These are phyloP conservation scores for Alligator mississippiensis DNA, from an alignment of 2,113 vertebrate genomes.

Conservation along the genomic window DNA sequence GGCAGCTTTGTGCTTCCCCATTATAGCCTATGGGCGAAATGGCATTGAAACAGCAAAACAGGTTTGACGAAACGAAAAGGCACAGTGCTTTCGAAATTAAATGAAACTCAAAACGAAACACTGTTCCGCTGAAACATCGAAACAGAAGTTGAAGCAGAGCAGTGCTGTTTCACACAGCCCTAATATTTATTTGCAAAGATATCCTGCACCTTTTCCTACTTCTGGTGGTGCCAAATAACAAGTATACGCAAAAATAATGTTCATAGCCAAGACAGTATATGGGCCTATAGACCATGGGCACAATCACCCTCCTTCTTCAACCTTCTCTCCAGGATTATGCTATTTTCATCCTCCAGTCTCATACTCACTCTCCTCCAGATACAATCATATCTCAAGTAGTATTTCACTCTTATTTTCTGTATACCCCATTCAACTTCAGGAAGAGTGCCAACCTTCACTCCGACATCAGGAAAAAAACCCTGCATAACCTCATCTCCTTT, in stretches of 20 bases:
- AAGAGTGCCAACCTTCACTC: background rate
- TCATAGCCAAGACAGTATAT: background rate
- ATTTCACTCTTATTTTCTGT: background rate
- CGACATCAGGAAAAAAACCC: background rate
- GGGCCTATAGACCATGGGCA: fast-evolving
- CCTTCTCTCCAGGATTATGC: background rate
- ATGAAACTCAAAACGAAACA: too few species aligned
- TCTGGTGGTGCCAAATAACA: background rate
- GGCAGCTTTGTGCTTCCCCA: too few species aligned
- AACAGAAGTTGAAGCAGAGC: too few species aligned
- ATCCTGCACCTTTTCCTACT: too few species aligned
- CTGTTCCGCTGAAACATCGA: too few species aligned
- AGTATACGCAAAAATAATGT: background rate
- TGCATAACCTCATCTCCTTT: background rate
- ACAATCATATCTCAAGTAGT: background rate
- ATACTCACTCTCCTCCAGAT: background rate
- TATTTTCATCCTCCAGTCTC: background rate
- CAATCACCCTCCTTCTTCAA: background rate
- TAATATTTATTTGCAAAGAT: too few species aligned
- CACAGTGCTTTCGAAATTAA: too few species aligned
- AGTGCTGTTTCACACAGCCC: too few species aligned
- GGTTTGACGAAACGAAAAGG: too few species aligned
- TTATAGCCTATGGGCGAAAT: too few species aligned
- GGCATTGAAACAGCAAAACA: too few species aligned
- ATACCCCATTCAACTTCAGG: background rate